Evolutionary conservation across 2,888 invertebrate genomes (phyloP), one percentile per base, ranked within the genome.

Genomic region (Parelbella ahira): DNA sequence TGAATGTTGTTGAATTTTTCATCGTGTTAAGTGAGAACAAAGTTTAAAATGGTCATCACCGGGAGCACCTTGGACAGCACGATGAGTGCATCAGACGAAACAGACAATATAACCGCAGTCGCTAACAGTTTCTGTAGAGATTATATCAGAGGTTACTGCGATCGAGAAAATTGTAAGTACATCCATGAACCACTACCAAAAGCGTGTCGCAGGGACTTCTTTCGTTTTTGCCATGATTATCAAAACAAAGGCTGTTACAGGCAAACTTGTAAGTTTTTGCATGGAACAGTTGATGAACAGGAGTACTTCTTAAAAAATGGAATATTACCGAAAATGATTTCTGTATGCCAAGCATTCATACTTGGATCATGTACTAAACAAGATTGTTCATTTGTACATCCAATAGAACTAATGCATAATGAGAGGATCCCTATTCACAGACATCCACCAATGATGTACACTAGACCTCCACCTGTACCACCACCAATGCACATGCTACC

Each of bases 191-290:
- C 72, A 41, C 81, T 86, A 45, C 75, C 80, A 1, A 74, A 68
- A 51, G 45, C 58, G 3, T 68, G 50, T 41, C 53, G 86, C 4
- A 82, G 81, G 45, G 84, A 83, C 21, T 58, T 86, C 18, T 82
- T 88, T 56, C 73, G 84, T 21, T 90, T 90, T 57, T 90, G 90
- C 55, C 90, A 89, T 58, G 90, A 90, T 56, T 90, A 71, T 61
- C 93, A 93, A 77, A 94, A 94, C 68, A 91, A 91, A 61, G 93
- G 93, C 50, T 88, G 89, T 49, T 89, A 91, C 43, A 84, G 90
- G 57, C 68, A 76, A 4, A 91, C 89, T 54, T 93, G 93, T 66
- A 91, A 90, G 56, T 93, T 93, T 67, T 78, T 92, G 38, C 94
- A 94, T 67, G 91, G 93, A 58, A 88, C 90, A 3, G 76, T 90